A percentile compares a stretch with the other conserved stretches of the same genome.
These are phyloP conservation scores for Caradrina clavipalpis DNA, from an alignment of 2,888 invertebrate species.

Conservation along the genomic window DNA sequence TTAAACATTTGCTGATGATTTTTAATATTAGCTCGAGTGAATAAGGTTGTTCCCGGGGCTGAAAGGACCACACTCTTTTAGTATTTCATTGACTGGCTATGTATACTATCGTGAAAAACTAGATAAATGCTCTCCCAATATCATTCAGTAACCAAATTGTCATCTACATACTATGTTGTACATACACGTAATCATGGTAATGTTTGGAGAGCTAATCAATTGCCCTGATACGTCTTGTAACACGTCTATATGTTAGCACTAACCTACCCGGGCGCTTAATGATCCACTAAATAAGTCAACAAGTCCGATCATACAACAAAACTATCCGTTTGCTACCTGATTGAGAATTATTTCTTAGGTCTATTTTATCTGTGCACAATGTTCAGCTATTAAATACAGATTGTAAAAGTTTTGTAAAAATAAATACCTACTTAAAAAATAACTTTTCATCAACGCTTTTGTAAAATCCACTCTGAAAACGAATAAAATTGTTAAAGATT, in stretches of 20 bases:
- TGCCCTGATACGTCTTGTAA: background rate
- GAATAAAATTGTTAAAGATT: background rate
- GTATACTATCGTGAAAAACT: background rate
- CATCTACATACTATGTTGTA: background rate
- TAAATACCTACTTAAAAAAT: background rate
- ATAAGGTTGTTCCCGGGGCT: constrained; percentile 1
- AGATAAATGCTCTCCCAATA: background rate
- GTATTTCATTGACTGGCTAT: background rate
- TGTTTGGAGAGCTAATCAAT: background rate
- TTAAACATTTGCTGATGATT: constrained; percentile 45
- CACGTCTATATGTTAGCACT: background rate
- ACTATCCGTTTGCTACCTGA: background rate
- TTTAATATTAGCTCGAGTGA: constrained; percentile 23
- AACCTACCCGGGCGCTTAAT: background rate
- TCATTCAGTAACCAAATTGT: background rate
- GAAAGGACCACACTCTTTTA: too few relatives aligned
- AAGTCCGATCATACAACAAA: background rate
- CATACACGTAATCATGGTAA: background rate
- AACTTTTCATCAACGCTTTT: too few relatives aligned
- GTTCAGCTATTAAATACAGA: background rate
- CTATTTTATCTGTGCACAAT: background rate
- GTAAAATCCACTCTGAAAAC: constrained; percentile 1
- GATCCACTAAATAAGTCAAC: background rate
- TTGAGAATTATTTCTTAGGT: background rate
- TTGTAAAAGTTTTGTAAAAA: background rate